Conservation (phyloP, 2,113 vertebrate species). For the Mystacornis crossleyi region DNA sequence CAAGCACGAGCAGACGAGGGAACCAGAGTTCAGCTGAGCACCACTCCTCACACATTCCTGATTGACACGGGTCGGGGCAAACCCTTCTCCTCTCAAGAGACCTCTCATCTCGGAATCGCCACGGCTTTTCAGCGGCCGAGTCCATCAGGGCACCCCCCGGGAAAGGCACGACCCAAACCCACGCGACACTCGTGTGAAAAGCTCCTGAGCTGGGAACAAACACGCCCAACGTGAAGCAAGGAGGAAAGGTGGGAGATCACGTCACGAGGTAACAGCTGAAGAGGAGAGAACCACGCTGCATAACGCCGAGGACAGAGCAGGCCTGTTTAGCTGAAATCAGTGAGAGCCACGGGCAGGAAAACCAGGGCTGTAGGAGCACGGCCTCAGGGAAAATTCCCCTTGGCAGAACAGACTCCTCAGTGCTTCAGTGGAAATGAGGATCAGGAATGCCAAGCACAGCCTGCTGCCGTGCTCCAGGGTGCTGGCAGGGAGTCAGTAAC, state of each 20-base stretch:
- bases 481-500: not conserved
- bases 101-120: not conserved
- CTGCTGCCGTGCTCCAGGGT: not conserved
- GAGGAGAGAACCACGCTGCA: not conserved
- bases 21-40: not conserved
- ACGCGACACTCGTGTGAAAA: not conserved
- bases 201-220: not conserved
- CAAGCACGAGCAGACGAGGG: not conserved
- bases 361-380: not conserved
- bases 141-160: not conserved
- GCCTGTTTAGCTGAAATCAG: not conserved
- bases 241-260: not conserved
- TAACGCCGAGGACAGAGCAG: not conserved
- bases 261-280: not conserved
- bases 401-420: not conserved
- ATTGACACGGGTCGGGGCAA: not conserved
- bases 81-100: not conserved
- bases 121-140: rapidly evolving
- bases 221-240: not conserved
- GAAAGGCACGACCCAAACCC: not conserved
- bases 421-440: not conserved
- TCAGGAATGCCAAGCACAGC: not conserved
- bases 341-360: not conserved
- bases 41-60: not conserved
- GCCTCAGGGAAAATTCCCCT: not conserved